A percentile compares a stretch with the other conserved stretches of the same genome.
Conservation (phyloP, 2,797 vertebrate genomes). For the Microtus californicus region DNA sequence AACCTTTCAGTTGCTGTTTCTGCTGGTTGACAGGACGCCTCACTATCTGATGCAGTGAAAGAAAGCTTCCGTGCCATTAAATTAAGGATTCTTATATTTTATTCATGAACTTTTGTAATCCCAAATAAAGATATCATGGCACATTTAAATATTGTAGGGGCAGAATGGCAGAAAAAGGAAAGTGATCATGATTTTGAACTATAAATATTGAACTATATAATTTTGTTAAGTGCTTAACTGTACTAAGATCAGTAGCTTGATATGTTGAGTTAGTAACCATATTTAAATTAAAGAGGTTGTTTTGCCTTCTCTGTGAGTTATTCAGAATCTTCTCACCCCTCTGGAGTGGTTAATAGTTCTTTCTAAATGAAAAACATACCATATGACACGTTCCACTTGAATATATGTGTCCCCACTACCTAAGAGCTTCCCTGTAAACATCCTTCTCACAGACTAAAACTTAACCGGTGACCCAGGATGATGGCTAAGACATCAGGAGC, state of each 20-base stretch:
- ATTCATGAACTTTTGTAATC: constrained; percentile 25
- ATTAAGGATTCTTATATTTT: constrained; percentile 30
- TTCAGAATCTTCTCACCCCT: constrained; percentile 14
- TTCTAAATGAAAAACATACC: constrained; percentile 50
- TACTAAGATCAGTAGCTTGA: constrained; percentile 23
- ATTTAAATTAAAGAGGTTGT: constrained; percentile 30
- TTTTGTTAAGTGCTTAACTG: constrained; percentile 14
- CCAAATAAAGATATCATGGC: not conserved
- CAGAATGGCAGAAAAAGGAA: constrained; percentile 45
- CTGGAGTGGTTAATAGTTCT: not conserved
- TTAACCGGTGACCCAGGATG: not conserved
- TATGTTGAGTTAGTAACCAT: not conserved
- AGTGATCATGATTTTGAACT: constrained; percentile 23
- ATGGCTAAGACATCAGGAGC: not conserved
- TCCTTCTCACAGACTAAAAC: constrained; percentile 14
- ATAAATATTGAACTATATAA: not conserved
- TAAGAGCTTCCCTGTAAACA: constrained; percentile 9
- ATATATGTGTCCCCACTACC: not conserved
- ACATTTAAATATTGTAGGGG: constrained; percentile 25
- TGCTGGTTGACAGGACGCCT: not conserved
- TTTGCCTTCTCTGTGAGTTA: constrained; percentile 53
- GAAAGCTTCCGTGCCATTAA: constrained; percentile 38
- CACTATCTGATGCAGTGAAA: not conserved
- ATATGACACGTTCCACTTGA: constrained; percentile 34
- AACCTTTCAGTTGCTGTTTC: constrained; percentile 38